Evolutionary conservation across 2,113 vertebrate genomes (phyloP), one percentile per base, ranked within the genome.

Genomic region (Tenrec ecaudatus): DNA sequence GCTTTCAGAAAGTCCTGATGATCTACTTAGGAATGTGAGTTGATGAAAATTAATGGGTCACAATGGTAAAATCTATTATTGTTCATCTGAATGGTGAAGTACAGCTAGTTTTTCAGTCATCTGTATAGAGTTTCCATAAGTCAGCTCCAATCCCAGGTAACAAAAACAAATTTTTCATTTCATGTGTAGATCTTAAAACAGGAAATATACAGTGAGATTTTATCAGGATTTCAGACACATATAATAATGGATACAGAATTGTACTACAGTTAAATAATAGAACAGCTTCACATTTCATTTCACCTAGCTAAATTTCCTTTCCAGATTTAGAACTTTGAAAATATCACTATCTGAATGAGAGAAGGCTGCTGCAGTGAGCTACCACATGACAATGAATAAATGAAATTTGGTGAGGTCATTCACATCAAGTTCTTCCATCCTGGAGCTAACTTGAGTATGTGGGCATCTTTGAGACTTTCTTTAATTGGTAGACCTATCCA

Each of bases 151-250:
- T 31, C 31, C 31, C 66, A 69, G 20, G 29, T 69, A n/a, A 69
- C 27, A 31, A 69, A 17, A 62, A 62, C 66, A 69, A n/a, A 27
- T 27, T 29, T 66, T 75, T 57, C 62, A 94, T 58, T 81, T 93
- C 60, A 90, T 91, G 66, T 93, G 66, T 93, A 38, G 69, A 14
- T 91, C 95, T 93, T 96, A 96, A 97, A 97, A 93, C 68, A 33
- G 60, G 85, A 75, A 92, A 93, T 84, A 38, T 78, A 16, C 29
- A 92, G 62, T 96, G 93, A 97, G 96, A 95, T 88, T 64, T 87
- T 96, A 40, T 9, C 25, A 57, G 82, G 87, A 76, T 5, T 17
- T 79, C 62, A 89, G 27, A 12, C 5, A 93, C 82, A 77, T 89
- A 33, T 53, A 57, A 43, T 40, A 75, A 20, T 43, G 4, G 22